Conservation (phyloP, 2,797 vertebrate genomes). For the Acipenser oxyrinchus region DNA sequence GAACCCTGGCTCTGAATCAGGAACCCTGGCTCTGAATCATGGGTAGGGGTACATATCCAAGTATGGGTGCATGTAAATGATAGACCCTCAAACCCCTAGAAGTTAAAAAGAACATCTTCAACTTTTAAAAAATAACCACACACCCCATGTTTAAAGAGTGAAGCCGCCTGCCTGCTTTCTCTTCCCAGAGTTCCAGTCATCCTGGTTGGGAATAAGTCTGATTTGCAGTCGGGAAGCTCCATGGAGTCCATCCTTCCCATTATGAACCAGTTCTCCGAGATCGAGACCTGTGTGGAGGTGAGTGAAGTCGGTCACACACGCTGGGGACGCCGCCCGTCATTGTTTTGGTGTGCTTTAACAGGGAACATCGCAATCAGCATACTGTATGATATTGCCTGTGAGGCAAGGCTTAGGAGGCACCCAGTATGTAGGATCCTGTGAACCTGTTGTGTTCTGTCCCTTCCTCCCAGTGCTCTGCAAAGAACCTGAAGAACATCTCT, state of each 20-base stretch:
- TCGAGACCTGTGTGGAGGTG: slow-evolving; percentile 96
- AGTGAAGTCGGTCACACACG: slow-evolving; percentile 6
- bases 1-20: no score
- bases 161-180: no score
- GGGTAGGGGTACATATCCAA: no score
- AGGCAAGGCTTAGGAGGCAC: no score
- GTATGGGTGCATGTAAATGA: background rate
- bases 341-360: background rate
- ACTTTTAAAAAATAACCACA: no score
- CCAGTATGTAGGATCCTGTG: no score
- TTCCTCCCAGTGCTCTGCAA: slow-evolving; percentile 80
- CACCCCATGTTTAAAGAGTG: no score
- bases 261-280: slow-evolving; percentile 98
- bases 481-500: slow-evolving; percentile 93
- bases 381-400: no score
- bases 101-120: no score
- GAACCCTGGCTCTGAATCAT: no score
- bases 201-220: slow-evolving; percentile 95
- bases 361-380: background rate
- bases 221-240: slow-evolving; percentile 83
- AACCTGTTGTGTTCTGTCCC: no score
- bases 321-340: slow-evolving; percentile 22
- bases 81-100: no score
- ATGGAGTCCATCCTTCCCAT: slow-evolving; percentile 96
- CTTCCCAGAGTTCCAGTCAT: slow-evolving; percentile 81